A percentile compares a stretch with the other conserved stretches of the same genome.
Conservation (phyloP, 2,797 vertebrate genomes). For the Pyrocephalus nanus region DNA sequence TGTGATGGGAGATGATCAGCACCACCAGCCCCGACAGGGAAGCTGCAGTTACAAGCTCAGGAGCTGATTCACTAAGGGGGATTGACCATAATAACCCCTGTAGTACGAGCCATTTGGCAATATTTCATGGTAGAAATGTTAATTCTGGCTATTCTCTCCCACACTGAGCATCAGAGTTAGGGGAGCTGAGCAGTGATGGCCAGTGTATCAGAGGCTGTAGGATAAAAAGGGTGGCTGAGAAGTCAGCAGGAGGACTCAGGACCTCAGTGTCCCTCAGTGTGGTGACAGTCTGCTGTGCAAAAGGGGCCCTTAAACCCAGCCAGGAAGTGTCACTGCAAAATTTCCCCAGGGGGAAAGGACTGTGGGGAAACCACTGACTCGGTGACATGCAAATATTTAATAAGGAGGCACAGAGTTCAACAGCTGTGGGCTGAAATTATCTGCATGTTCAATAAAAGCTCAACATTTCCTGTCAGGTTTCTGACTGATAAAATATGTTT, state of each 20-base stretch:
- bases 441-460: not conserved
- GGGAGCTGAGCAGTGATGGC: rapidly evolving
- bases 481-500: not conserved
- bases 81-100: not conserved
- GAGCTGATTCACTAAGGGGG: not conserved
- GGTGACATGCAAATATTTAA: not conserved
- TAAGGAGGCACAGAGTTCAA: not conserved
- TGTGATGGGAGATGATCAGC: not conserved
- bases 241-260: not conserved
- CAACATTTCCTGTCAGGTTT: not conserved
- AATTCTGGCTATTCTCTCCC: not conserved
- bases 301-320: not conserved
- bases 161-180: not conserved
- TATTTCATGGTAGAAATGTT: not conserved
- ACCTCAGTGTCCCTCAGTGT: not conserved
- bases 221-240: not conserved
- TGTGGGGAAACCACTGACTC: not conserved
- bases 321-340: conserved; percentile 9
- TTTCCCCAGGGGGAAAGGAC: not conserved
- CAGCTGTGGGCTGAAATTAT: not conserved
- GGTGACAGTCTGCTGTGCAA: not conserved
- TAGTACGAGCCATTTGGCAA: not conserved
- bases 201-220: not conserved
- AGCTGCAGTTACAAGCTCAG: not conserved
- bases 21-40: not conserved